These are phyloP conservation scores for Atethmia centrago DNA, from an alignment of 2,888 invertebrate species.

Conservation along the genomic window DNA sequence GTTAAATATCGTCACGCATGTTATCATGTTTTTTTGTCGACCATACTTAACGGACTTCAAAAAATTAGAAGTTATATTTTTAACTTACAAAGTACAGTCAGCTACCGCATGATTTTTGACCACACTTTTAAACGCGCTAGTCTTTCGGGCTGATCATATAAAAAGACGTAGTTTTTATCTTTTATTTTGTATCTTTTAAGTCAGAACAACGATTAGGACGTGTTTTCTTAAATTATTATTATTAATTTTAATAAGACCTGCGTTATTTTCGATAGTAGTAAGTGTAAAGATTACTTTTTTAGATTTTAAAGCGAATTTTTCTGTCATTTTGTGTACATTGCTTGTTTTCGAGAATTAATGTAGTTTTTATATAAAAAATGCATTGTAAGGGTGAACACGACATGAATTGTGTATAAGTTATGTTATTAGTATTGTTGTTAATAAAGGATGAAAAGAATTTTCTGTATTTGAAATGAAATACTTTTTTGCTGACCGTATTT, in stretches of 20 bases:
- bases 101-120: conserved; percentile 31
- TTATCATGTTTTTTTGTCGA: neutral
- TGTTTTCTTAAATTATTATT: conserved; percentile 62
- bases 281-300: conserved; percentile 52
- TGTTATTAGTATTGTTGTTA: neutral
- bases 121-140: conserved; percentile 63
- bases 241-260: conserved; percentile 47
- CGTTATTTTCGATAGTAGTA: conserved; percentile 50
- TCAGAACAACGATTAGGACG: conserved; percentile 60
- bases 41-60: neutral
- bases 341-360: conserved; percentile 39
- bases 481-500: conserved; percentile 13
- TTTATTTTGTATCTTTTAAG: conserved; percentile 56
- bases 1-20: neutral
- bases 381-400: conserved; percentile 39
- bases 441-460: conserved; percentile 29
- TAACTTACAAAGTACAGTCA: neutral
- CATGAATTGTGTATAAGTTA: conserved; percentile 40
- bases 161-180: conserved; percentile 63
- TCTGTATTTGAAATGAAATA: conserved; percentile 40
- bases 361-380: conserved; percentile 40
- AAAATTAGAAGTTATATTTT: neutral
- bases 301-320: conserved; percentile 20
- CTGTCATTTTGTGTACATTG: conserved; percentile 48
- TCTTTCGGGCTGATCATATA: conserved; percentile 63